These are phyloP conservation scores for Magallana gigas DNA, from an alignment of 1,140 invertebrate genomes.

Conservation along the genomic window DNA sequence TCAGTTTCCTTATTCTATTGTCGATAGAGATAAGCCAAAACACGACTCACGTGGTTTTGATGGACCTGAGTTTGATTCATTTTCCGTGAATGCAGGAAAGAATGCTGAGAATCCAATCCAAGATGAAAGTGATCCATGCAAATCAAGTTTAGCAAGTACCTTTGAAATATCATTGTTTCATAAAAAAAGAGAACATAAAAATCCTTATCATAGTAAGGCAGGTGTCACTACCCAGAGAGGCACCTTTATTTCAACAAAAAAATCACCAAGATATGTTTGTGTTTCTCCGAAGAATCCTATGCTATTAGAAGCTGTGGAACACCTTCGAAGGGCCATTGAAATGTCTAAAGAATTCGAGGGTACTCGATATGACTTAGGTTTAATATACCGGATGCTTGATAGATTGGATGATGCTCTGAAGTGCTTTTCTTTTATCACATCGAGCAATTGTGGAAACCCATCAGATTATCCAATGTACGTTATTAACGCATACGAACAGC, in stretches of 20 bases:
- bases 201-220: neutral
- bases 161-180: too few relatives aligned
- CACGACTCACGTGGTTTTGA: neutral
- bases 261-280: neutral
- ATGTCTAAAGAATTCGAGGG: neutral
- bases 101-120: too few relatives aligned
- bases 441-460: neutral
- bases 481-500: neutral
- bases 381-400: neutral
- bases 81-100: too few relatives aligned
- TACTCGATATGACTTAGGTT: conserved; percentile 2
- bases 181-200: too few relatives aligned
- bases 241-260: neutral
- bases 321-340: neutral
- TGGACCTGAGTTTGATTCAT: too few relatives aligned
- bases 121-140: too few relatives aligned
- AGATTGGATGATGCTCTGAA: neutral
- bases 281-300: neutral
- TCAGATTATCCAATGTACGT: neutral
- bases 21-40: neutral
- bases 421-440: neutral
- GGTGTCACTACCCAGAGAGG: neutral
- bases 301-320: neutral
- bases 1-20: neutral
- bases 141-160: too few relatives aligned